Evolutionary conservation across 1,140 invertebrate species (phyloP).

Genomic region (Venustaconcha ellipsiformis): DNA sequence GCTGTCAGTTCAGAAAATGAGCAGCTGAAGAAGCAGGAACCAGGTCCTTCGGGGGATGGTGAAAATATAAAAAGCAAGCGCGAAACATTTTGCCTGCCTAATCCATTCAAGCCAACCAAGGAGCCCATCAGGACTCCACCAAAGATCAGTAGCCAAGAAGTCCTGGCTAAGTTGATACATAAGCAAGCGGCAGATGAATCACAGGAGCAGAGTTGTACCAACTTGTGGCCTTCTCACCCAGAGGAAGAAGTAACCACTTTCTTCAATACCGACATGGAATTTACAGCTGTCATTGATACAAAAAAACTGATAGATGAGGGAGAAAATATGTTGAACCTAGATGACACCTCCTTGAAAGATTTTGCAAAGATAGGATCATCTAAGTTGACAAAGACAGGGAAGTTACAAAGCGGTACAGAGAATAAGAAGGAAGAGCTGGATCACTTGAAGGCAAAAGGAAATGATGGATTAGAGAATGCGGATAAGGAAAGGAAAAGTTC

Average conservation of each 20-base stretch:
- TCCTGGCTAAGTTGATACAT: no score
- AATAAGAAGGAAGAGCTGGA: neutral
- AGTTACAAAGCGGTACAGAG: neutral
- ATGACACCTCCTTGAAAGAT: neutral
- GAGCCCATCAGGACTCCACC: no score
- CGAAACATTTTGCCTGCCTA: no score
- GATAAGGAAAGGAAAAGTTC: neutral
- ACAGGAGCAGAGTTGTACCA: no score
- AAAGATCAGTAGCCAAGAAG: no score
- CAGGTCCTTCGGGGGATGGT: no score
- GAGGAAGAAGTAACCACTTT: slow-evolving; percentile 31
- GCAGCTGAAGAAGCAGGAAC: no score
- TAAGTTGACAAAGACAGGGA: neutral
- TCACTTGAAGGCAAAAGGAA: neutral
- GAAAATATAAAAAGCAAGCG: no score
- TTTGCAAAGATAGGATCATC: neutral
- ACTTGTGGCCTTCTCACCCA: no score
- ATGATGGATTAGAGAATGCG: neutral
- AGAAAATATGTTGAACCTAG: neutral
- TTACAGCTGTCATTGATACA: slow-evolving; percentile 36
- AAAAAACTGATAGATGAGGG: slow-evolving; percentile 7
- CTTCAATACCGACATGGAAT: slow-evolving; percentile 46
- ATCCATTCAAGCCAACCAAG: no score
- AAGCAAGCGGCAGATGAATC: no score
- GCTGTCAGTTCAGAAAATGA: no score